These are phyloP conservation scores for Hormiphora californensis DNA, from an alignment of 37 sponge, comb jelly and placozoan genomes.

Conservation along the genomic window DNA sequence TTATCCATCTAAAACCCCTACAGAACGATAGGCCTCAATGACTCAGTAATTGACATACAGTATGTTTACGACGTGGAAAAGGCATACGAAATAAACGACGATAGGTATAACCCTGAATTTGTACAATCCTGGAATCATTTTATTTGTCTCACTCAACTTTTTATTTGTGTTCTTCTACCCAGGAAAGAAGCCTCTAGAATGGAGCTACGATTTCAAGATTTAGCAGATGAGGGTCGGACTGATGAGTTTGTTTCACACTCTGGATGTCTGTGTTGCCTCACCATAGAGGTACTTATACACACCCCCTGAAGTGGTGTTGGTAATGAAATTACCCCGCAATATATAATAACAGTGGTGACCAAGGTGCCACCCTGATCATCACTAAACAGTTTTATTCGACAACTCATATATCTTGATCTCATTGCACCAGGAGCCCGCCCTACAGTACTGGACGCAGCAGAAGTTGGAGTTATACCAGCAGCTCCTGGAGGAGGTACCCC, in stretches of 20 bases:
- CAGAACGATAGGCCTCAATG: not conserved
- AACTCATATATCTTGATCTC: too few relatives aligned
- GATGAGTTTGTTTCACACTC: not conserved
- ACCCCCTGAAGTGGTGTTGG: too few relatives aligned
- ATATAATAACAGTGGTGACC: too few relatives aligned
- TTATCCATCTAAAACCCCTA: too few relatives aligned
- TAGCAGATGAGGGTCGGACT: not conserved
- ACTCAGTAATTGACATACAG: not conserved
- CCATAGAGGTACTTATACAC: not conserved
- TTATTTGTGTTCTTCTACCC: not conserved
- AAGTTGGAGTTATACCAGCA: not conserved
- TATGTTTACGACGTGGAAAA: not conserved
- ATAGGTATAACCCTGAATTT: not conserved
- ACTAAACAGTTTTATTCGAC: too few relatives aligned
- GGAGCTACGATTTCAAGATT: not conserved
- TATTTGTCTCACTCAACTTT: too few relatives aligned
- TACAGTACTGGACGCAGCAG: slow-evolving; percentile 12
- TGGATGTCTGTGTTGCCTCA: slow-evolving; percentile 13
- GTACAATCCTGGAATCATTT: too few relatives aligned
- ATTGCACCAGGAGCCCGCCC: slow-evolving; percentile 17
- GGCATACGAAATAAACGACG: not conserved
- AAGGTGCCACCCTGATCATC: too few relatives aligned
- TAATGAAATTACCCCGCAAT: too few relatives aligned
- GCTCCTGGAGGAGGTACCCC: not conserved
- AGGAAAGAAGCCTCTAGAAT: not conserved